A percentile compares a stretch with the other conserved stretches of the same genome.
Evolutionary conservation across 1,140 invertebrate genomes (phyloP).

Genomic region (Araneus ventricosus): DNA sequence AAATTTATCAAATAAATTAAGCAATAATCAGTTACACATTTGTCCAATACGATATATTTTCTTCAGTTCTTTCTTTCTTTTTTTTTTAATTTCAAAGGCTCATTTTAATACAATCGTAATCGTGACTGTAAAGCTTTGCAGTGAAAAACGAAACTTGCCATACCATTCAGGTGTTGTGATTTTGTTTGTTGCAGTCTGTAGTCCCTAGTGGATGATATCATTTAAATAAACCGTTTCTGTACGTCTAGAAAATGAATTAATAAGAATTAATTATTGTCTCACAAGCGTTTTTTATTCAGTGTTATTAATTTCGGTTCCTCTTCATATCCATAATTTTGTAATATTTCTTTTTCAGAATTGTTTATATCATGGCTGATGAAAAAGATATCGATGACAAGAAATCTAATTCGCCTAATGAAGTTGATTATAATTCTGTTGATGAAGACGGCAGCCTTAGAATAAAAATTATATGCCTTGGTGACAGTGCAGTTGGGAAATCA

Average conservation of each 20-base stretch:
- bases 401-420: conserved; percentile 51
- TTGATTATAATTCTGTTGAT: conserved; percentile 80
- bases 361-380: conserved; percentile 47
- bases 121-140: conserved; percentile 46
- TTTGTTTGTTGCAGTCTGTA: not conserved
- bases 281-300: not conserved
- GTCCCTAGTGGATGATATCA: not conserved
- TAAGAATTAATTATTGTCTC: not conserved
- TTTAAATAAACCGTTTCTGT: not conserved
- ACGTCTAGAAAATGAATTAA: not conserved
- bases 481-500: conserved; percentile 84
- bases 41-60: too few species aligned
- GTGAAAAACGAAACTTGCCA: conserved; percentile 12
- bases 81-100: too few species aligned
- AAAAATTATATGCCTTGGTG: conserved; percentile 83
- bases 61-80: too few species aligned
- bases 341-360: conserved; percentile 28
- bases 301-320: not conserved
- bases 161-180: not conserved
- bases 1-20: too few species aligned
- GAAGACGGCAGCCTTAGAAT: conserved; percentile 81
- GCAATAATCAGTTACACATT: too few species aligned
- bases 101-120: not conserved
- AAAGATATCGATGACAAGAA: not conserved
- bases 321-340: not conserved